Base-by-base conservation (phyloP, 2,797 vertebrate species). In the Meda fulgida region DNA sequence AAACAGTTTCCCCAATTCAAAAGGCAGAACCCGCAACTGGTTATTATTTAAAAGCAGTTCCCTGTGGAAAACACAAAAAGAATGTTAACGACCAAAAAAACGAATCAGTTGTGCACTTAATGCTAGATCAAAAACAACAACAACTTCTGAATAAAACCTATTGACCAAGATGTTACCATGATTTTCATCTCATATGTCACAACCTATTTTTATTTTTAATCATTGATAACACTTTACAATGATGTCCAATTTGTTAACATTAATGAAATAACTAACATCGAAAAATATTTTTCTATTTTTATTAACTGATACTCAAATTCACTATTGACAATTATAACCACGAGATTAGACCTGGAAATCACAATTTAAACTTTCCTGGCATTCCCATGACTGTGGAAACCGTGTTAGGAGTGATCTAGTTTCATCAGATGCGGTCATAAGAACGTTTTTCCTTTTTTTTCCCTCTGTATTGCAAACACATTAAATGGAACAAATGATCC, bases 1-100 rank as follows among this genome's bases (percentile, higher is more conserved):
- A 97, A 99, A 98, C 92, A 99, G 96, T 97, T 99, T 99, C 92
- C 98, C 98, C 97, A 99, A 96, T 95, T 99, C 98, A 93, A 99
- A 99, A 93, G 98, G 98, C 95, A 99, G 96, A 97, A 98, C 97
- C 96, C 97, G 97, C 97, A 99, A 97, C 96, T 97, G 98, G 97
- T 99, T 99, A 96, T 99, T 97, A 96, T 99, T 99, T 99, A 99
- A 98, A 97, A 97, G 97, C 95, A 99, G 97, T 97, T 99, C 98
- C 98, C 98, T 99, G 95, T 91, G 91, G 91, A 94, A 78, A 26
- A 91, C 83, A 92, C 38, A 80, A 70, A 58, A 89, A 3, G 88
- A 92, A 94, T 3, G 34, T 38, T 21, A 48, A 21, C 1, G 16
- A 26, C 14, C 4, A 40, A 26, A 5, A n/a, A 55, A 14, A 58